A percentile compares a stretch with the other conserved stretches of the same genome.
Conservation (phyloP, 2,888 invertebrate species). For the Strigamia maritima region DNA sequence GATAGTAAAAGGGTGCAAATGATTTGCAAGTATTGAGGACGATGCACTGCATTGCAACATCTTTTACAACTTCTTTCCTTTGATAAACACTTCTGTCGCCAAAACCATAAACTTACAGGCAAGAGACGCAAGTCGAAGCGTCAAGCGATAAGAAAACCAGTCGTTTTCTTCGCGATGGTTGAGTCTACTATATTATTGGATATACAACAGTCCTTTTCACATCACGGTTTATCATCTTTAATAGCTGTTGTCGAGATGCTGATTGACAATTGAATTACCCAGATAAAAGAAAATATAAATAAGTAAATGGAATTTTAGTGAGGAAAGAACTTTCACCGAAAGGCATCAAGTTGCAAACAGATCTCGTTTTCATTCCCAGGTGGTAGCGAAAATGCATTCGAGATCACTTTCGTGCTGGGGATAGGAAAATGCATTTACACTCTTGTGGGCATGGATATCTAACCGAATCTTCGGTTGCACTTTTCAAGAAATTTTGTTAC, state of each 20-base stretch:
- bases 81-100: not conserved
- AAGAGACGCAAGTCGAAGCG: not conserved
- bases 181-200: too few species aligned
- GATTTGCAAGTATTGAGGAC: not conserved
- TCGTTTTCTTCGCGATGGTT: not conserved
- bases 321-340: not conserved
- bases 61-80: not conserved
- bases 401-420: not conserved
- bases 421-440: not conserved
- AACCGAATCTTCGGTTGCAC: not conserved
- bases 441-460: not conserved
- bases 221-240: not conserved
- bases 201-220: not conserved
- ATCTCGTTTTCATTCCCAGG: not conserved
- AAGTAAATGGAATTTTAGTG: conserved; percentile 2
- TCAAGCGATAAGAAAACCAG: conserved; percentile 10
- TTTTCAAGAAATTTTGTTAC: not conserved
- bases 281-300: not conserved
- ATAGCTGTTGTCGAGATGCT: not conserved
- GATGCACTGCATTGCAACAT: not conserved
- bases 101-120: not conserved
- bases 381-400: not conserved
- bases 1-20: not conserved
- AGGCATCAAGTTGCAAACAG: not conserved
- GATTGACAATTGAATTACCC: not conserved